Evolutionary conservation across 2,797 vertebrate genomes (phyloP), one percentile per base, ranked within the genome.

Genomic region (Rhinatrema bivittatum): DNA sequence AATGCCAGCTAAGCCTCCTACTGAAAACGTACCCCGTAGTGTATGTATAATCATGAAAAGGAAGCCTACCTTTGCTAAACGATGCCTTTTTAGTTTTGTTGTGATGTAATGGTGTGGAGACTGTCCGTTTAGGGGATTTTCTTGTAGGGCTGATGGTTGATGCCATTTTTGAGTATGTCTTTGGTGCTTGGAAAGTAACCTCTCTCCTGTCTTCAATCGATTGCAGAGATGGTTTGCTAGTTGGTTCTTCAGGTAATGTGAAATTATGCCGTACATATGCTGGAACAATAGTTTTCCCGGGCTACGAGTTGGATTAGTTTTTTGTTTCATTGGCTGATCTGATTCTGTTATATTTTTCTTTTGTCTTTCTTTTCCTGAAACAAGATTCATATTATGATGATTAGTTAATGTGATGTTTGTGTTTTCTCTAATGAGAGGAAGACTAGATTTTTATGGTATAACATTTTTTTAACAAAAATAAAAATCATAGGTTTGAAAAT

Each of bases 361-460:
- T 25, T 16, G 33, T 21, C 10, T 36, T 46, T 19, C 46, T 33
- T 28, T 42, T 41, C 44, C 42, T 56, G 53, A 42, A 50, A 50
- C 31, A 42, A 40, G 26, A 45, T 39, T 35, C 50, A 17, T 42
- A n/a, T n/a, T n/a, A n/a, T n/a, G n/a, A n/a, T n/a, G n/a, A n/a
- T n/a, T n/a, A n/a, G n/a, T n/a, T n/a, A n/a, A n/a, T n/a, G n/a
- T n/a, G n/a, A n/a, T n/a, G n/a, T n/a, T n/a, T n/a, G n/a, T n/a
- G n/a, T n/a, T n/a, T n/a, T n/a, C n/a, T n/a, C n/a, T n/a, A n/a
- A n/a, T n/a, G n/a, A n/a, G n/a, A n/a, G n/a, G n/a, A n/a, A n/a
- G n/a, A n/a, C n/a, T n/a, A n/a, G n/a, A n/a, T n/a, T n/a, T n/a
- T n/a, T n/a, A n/a, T n/a, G n/a, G n/a, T n/a, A n/a, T n/a, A n/a